Evolutionary conservation across 2,113 vertebrate genomes (phyloP), one percentile per base, ranked within the genome.

Genomic region (Pseudopipra pipra): DNA sequence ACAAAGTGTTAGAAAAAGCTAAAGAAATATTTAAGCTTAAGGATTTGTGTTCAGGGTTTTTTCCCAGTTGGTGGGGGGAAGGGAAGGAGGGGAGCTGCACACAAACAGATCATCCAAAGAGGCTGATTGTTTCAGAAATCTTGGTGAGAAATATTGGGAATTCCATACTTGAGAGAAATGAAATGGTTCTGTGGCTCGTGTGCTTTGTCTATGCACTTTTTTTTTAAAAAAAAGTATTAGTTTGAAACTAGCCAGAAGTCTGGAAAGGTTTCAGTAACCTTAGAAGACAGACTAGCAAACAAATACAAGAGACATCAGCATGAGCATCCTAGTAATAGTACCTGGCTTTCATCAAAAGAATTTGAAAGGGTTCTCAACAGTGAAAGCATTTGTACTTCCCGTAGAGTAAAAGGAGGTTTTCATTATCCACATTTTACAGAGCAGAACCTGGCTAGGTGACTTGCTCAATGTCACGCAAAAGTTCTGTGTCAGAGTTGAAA

Each of bases 261-360:
- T 95, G 91, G 87, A 94, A 94, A 85, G 27, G 41, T 87, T 95
- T 95, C 75, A 77, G 85, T 90, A 93, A 88, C 56, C 27, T 90
- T 80, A 85, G 68, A 83, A 88, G 74, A 65, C 46, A 55, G 68
- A 77, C 46, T 66, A 80, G 72, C 41, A 83, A 97, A 93, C 41
- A 94, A 83, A 85, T 83, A 90, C 51, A 90, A 84, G 85, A 92
- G 63, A 86, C 75, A 93, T 58, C 63, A 94, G 35, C 43, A 17
- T 77, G 63, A 94, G 79, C 92, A 94, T 90, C 90, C 68, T 80
- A 37, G 37, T 76, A 83, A 83, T 49, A 80, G 67, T 66, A 94
- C 82, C 92, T 95, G 92, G 82, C 88, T 96, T 92, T 93, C 82
- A 76, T 84, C 92, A 95, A 54, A 72, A 89, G 71, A 58, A 77